Evolutionary conservation across 2,888 invertebrate genomes (phyloP).

Genomic region (Polyommatus iphigenia): DNA sequence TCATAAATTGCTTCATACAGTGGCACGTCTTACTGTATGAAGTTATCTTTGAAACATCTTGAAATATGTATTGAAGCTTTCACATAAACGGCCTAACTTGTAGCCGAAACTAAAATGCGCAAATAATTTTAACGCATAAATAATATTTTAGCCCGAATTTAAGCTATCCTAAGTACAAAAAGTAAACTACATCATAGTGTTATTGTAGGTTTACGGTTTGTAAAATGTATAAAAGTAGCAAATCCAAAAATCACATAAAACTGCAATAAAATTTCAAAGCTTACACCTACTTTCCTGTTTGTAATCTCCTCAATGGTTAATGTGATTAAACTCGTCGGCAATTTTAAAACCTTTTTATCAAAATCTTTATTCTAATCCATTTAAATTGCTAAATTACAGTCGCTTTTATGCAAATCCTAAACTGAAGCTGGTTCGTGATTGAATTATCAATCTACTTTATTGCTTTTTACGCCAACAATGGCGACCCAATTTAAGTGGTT

Average conservation of each 20-base stretch:
- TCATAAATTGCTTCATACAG: slow-evolving; percentile 45
- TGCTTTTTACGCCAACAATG: slow-evolving; percentile 36
- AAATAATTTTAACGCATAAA: background rate
- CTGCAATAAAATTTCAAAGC: background rate
- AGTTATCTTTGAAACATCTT: slow-evolving; percentile 57
- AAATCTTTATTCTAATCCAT: slow-evolving; percentile 27
- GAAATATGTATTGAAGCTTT: slow-evolving; percentile 64
- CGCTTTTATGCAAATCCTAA: slow-evolving; percentile 28
- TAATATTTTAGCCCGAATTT: background rate
- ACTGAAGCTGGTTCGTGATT: slow-evolving; percentile 28
- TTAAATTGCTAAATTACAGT: slow-evolving; percentile 29
- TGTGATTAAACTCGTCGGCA: slow-evolving; percentile 8
- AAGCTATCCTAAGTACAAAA: background rate
- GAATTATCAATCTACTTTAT: slow-evolving; percentile 34
- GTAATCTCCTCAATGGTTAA: slow-evolving; percentile 6
- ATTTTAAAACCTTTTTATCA: slow-evolving; percentile 11
- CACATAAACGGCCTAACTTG: slow-evolving; percentile 39
- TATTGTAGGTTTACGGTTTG: background rate
- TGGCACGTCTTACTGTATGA: slow-evolving; percentile 48
- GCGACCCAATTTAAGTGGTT: slow-evolving; percentile 39
- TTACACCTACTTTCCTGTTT: slow-evolving; percentile 4
- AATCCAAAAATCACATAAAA: background rate
- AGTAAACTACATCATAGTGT: background rate
- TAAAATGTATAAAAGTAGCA: background rate
- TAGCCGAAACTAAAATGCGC: slow-evolving; percentile 37